These are phyloP conservation scores for Pristionchus pacificus DNA, from an alignment of 1,140 invertebrate genomes.

Conservation along the genomic window DNA sequence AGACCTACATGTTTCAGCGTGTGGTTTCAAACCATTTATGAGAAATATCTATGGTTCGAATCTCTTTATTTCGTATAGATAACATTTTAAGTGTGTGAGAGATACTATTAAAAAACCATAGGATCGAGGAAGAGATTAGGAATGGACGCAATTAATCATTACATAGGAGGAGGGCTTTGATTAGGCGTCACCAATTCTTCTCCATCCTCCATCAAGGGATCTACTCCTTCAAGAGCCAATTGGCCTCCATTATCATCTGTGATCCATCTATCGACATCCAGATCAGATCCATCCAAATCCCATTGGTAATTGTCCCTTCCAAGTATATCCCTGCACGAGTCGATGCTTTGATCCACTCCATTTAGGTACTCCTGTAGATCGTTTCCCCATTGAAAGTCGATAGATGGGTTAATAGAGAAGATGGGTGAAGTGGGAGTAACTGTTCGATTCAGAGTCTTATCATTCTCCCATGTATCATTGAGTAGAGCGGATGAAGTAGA, in stretches of 20 bases:
- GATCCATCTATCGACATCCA: neutral
- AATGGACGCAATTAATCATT: neutral
- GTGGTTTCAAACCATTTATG: no score
- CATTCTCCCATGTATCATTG: no score
- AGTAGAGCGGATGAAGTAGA: no score
- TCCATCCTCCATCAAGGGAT: no score
- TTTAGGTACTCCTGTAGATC: slow-evolving; percentile 20
- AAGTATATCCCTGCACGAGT: slow-evolving; percentile 18
- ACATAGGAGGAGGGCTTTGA: neutral
- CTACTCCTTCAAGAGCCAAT: neutral
- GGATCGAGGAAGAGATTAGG: neutral
- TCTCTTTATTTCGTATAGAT: no score
- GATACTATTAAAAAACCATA: no score
- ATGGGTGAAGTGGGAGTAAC: no score
- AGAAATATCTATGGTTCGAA: no score
- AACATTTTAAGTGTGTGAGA: neutral
- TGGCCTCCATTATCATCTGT: slow-evolving; percentile 1
- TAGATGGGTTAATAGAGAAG: neutral
- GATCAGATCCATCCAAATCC: slow-evolving; percentile 10
- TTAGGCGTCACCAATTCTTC: neutral
- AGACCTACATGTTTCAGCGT: no score
- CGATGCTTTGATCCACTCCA: slow-evolving; percentile 15
- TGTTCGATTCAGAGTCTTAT: no score
- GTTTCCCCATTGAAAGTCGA: neutral
- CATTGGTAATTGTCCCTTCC: slow-evolving; percentile 13